Evolutionary conservation across 2,888 invertebrate species (phyloP).

Genomic region (Gastracanthus pulcherrimus): DNA sequence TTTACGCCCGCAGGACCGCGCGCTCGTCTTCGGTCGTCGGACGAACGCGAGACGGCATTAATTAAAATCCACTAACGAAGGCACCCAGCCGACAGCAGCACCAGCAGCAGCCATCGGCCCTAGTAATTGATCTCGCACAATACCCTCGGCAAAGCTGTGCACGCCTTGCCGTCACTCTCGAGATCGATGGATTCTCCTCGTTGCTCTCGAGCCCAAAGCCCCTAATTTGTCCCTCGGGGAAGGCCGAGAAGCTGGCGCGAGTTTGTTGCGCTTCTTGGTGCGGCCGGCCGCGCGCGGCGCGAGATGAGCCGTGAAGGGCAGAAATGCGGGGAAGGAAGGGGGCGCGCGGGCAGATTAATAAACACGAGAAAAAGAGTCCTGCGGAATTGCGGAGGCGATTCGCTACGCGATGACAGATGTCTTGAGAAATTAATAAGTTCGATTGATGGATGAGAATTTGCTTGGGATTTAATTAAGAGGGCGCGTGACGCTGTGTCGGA

Average conservation of each 20-base stretch:
- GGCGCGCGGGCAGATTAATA: too few species aligned
- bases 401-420: neutral
- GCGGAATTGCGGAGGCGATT: neutral
- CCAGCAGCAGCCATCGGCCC: neutral
- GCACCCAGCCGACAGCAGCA: neutral
- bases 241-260: neutral
- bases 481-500: too few species aligned
- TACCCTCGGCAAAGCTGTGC: neutral
- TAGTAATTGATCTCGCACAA: neutral
- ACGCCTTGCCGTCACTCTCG: neutral
- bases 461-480: neutral
- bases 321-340: too few species aligned
- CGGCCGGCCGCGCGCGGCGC: neutral
- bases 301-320: neutral
- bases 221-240: neutral
- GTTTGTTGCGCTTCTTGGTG: neutral
- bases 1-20: neutral
- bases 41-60: neutral
- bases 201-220: neutral
- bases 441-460: neutral
- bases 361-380: too few species aligned
- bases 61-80: conserved; percentile 6
- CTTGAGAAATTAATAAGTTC: neutral
- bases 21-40: neutral
- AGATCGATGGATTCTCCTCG: neutral